phyloP scores from a whole-genome alignment of 2,888 invertebrate genomes.

The Metacarcinus magister region DNA sequence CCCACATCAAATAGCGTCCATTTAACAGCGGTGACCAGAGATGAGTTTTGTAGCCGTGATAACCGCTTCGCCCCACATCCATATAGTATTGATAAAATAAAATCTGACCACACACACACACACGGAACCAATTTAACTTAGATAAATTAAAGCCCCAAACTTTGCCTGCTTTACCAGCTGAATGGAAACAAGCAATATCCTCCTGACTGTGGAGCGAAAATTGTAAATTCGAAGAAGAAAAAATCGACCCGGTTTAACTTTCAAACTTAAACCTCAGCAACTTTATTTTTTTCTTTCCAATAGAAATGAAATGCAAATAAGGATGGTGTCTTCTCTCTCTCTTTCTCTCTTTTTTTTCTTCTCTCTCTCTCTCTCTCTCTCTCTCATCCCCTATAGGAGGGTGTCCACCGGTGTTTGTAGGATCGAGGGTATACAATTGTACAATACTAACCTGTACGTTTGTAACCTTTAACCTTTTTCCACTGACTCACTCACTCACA shows the following conservation, averaged over 20 bases:
- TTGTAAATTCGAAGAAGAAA: background rate
- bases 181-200: constrained; percentile 41
- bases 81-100: background rate
- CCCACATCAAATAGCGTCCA: background rate
- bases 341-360: background rate
- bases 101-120: background rate
- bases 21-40: background rate
- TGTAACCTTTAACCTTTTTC: no score
- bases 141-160: background rate
- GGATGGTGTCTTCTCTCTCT: background rate
- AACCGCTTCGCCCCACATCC: background rate
- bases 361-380: background rate
- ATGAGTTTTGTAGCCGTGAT: background rate
- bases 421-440: no score
- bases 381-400: no score
- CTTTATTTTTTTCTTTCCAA: background rate
- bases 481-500: no score
- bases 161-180: background rate
- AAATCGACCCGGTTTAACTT: background rate
- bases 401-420: no score
- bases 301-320: constrained; percentile 36
- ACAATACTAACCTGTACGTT: no score
- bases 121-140: background rate
- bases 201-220: background rate
- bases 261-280: background rate